These are phyloP conservation scores for Motacilla tschutschensis DNA, from an alignment of 2,113 vertebrate species.

Conservation along the genomic window DNA sequence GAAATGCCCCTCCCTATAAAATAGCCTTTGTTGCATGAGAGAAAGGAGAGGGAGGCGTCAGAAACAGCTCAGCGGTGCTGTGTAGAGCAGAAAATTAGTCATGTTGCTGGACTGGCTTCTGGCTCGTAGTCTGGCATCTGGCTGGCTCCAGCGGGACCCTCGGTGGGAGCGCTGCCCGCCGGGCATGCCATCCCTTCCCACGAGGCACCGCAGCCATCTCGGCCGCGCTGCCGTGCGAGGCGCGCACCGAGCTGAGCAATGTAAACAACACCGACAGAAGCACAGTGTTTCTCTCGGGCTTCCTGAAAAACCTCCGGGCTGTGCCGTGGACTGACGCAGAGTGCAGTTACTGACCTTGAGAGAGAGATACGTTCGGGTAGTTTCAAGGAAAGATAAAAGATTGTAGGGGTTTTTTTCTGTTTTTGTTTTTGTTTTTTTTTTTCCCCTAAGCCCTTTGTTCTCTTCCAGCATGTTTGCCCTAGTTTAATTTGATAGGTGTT, in stretches of 20 bases:
- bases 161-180: fast-evolving
- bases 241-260: fast-evolving
- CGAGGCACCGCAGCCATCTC: fast-evolving
- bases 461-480: background rate
- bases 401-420: background rate
- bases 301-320: background rate
- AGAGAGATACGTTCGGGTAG: background rate
- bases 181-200: background rate
- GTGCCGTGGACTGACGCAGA: background rate
- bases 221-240: background rate
- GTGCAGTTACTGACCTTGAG: background rate
- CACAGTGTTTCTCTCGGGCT: background rate
- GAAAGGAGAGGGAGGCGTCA: background rate
- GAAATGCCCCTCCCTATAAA: slow-evolving; percentile 27
- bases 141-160: background rate
- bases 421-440: no score
- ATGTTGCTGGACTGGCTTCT: background rate
- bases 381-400: background rate
- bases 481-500: background rate
- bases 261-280: background rate
- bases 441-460: background rate
- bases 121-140: background rate
- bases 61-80: background rate
- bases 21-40: background rate
- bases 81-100: background rate